Evolutionary conservation across 2,888 invertebrate species (phyloP).

Genomic region (Dicyrtomina minuta): DNA sequence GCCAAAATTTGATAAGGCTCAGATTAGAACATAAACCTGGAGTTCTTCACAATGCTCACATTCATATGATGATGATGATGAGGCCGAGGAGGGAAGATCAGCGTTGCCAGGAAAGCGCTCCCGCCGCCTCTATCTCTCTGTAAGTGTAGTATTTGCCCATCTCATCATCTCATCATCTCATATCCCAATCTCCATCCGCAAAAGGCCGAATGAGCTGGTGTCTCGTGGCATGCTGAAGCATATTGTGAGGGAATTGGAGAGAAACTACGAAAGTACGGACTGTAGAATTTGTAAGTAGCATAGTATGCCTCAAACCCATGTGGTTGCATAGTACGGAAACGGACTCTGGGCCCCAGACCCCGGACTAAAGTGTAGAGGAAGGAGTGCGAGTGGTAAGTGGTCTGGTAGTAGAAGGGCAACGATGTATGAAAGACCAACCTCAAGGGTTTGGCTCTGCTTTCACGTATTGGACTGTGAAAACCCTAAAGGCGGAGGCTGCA

Average conservation of each 20-base stretch:
- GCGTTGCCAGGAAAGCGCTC: slow-evolving; percentile 3
- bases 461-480: slow-evolving; percentile 12
- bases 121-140: too few relatives aligned
- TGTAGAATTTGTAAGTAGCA: background rate
- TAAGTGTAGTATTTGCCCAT: too few relatives aligned
- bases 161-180: background rate
- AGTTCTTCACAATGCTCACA: too few relatives aligned
- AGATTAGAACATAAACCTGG: background rate
- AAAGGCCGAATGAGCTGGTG: background rate
- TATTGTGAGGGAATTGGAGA: background rate
- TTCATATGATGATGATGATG: background rate
- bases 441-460: slow-evolving; percentile 22
- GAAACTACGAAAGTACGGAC: background rate
- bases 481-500: slow-evolving; percentile 22
- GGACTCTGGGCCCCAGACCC: too few relatives aligned
- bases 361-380: too few relatives aligned
- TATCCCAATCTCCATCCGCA: background rate
- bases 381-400: background rate
- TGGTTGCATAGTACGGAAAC: background rate
- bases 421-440: slow-evolving; percentile 18
- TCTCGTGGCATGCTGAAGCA: too few relatives aligned
- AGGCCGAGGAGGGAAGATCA: background rate
- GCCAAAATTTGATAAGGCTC: slow-evolving; percentile 21
- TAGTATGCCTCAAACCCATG: too few relatives aligned
- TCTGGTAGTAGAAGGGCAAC: slow-evolving; percentile 17